Evolutionary conservation across 2,888 invertebrate genomes (phyloP), one percentile per base, ranked within the genome.

Genomic region (Drosophila subsilvestris): DNA sequence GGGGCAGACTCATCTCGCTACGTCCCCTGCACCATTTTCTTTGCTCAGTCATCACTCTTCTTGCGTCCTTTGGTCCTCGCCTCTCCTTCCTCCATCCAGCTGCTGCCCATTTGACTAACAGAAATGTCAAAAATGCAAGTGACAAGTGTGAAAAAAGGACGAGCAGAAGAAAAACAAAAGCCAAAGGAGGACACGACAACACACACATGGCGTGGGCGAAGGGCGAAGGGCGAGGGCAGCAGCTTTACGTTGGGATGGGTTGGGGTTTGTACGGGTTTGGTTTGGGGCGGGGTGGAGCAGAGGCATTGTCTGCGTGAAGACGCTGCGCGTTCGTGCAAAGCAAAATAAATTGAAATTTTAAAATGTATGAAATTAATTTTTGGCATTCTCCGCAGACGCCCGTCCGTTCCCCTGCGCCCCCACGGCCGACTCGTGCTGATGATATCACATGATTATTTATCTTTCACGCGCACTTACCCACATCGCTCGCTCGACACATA

Each of bases 341-440:
- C 80, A 78, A 86, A 89, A 88, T 89, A 86, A 89, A 90, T 89
- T 83, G 86, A 90, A 90, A 90, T 85, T 89, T 88, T 85, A 85
- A 85, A 85, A 87, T 87, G 86, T 88, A 83, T 87, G 86, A 86
- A 88, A 85, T 88, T 85, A 86, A 85, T 85, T 77, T 86, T 84
- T 81, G 79, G 78, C 79, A 70, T 58, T 56, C 62, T 63, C 55
- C 53, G 61, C 75, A 37, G 79, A 75, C 79, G 70, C 54, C 57
- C 60, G 63, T 51, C n/a, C n/a, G n/a, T n/a, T n/a, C n/a, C n/a
- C n/a, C n/a, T n/a, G n/a, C 59, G 51, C 76, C 53, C 50, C 62
- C 57, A 74, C 79, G 74, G 79, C 74, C 76, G 60, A 51, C 61
- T 75, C 80, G 70, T 74, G 58, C 56, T 71, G 70, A 76, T 81